These are phyloP conservation scores for Caenorhabditis elegans DNA, from an alignment of 1,140 invertebrate genomes.

Conservation along the genomic window WBcel235 BX284606.5:17457001-17457500, in stretches of 20 bases:
- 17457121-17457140: neutral
- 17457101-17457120: slow-evolving; percentile 22
- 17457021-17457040: neutral
- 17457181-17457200: slow-evolving; percentile 25
- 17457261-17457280: neutral
- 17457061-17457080: slow-evolving; percentile 8
- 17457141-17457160: neutral
- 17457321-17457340: neutral
- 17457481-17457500: too few relatives aligned
- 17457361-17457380: too few relatives aligned
- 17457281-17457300: neutral
- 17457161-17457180: slow-evolving; percentile 26
- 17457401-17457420: too few relatives aligned
- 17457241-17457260: neutral
- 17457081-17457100: slow-evolving; percentile 31
- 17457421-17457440: too few relatives aligned
- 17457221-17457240: neutral
- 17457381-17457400: too few relatives aligned
- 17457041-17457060: neutral
- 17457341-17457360: neutral
- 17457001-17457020: neutral
- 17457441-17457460: too few relatives aligned
- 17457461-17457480: too few relatives aligned
- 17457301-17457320: neutral
- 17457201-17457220: slow-evolving; percentile 15